Percentiles rank a stretch among this genome's conserved stretches.
Conservation (phyloP, 2,113 vertebrate genomes). For the Trematomus loennbergii region DNA sequence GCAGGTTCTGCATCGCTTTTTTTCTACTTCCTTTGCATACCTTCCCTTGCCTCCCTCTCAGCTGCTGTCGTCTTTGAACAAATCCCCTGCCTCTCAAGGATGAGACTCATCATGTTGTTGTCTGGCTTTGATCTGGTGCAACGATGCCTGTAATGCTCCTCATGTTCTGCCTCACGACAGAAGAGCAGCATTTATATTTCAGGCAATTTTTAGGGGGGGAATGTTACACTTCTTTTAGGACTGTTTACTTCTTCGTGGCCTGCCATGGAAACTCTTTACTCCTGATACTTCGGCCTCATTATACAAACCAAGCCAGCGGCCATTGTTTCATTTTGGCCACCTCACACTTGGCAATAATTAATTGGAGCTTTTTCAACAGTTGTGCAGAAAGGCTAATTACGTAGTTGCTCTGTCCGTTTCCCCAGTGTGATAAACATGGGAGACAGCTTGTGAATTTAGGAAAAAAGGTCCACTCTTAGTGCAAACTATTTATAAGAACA, state of each 20-base stretch:
- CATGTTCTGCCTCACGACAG: conserved; percentile 16
- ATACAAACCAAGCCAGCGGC: conserved; percentile 30
- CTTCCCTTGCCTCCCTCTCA: conserved; percentile 25
- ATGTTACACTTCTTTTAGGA: conserved; percentile 17
- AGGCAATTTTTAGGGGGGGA: background rate
- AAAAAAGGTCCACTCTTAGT: background rate
- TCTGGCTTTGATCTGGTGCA: conserved; percentile 58
- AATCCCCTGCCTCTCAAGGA: conserved; percentile 48
- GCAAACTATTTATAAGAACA: conserved; percentile 35
- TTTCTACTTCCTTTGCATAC: conserved; percentile 51
- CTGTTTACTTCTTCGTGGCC: conserved; percentile 18
- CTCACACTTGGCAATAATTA: conserved; percentile 44
- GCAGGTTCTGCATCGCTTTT: conserved; percentile 63
- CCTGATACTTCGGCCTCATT: conserved; percentile 29
- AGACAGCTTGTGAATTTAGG: background rate
- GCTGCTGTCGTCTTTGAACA: conserved; percentile 53
- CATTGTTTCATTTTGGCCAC: conserved; percentile 57
- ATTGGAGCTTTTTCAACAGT: conserved; percentile 50
- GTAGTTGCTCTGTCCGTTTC: conserved; percentile 32
- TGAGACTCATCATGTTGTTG: conserved; percentile 59
- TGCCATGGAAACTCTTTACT: conserved; percentile 29
- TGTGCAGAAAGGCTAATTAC: conserved; percentile 46
- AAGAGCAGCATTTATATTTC: conserved; percentile 26
- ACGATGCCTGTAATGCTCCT: conserved; percentile 39
- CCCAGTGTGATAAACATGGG: conserved; percentile 18